These are phyloP conservation scores for Trematomus bernacchii DNA, from an alignment of 2,797 vertebrate species.

Conservation along the genomic window DNA sequence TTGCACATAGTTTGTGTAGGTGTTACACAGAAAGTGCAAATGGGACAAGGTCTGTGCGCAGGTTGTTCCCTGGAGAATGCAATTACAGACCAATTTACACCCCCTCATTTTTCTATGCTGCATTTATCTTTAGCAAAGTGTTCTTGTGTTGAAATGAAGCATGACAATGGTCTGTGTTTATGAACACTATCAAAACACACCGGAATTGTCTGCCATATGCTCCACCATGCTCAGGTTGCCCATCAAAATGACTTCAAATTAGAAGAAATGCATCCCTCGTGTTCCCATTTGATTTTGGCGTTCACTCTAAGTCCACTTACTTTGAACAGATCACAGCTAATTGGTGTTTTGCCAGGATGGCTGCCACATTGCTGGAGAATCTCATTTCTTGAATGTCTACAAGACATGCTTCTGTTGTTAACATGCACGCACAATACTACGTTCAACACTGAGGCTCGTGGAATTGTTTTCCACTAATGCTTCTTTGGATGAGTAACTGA, in stretches of 20 bases:
- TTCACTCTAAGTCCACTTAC: slow-evolving; percentile 61
- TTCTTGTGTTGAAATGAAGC: slow-evolving; percentile 79
- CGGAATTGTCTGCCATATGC: slow-evolving; percentile 81
- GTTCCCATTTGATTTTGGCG: slow-evolving; percentile 70
- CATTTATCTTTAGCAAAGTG: slow-evolving; percentile 76
- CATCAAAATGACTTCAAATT: slow-evolving; percentile 67
- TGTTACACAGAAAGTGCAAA: slow-evolving; percentile 51
- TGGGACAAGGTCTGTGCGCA: slow-evolving; percentile 57
- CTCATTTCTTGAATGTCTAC: slow-evolving; percentile 40
- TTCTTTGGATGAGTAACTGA: slow-evolving; percentile 59
- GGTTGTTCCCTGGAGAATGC: slow-evolving; percentile 62
- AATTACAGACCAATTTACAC: slow-evolving; percentile 77
- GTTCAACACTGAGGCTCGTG: slow-evolving; percentile 36
- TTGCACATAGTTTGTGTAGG: slow-evolving; percentile 43
- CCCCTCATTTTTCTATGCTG: slow-evolving; percentile 62
- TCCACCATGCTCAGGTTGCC: slow-evolving; percentile 65
- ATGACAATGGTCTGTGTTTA: slow-evolving; percentile 72
- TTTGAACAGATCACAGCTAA: slow-evolving; percentile 70
- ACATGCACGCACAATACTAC: slow-evolving; percentile 13
- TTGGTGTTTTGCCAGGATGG: slow-evolving; percentile 49
- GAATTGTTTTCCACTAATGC: slow-evolving; percentile 53
- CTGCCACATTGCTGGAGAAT: slow-evolving; percentile 40
- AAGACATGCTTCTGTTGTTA: slow-evolving; percentile 34
- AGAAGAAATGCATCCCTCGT: slow-evolving; percentile 65
- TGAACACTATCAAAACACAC: slow-evolving; percentile 76